A percentile compares a stretch with the other conserved stretches of the same genome.
Conservation (phyloP, 2,888 invertebrate genomes). For the Eristalis intricaria region DNA sequence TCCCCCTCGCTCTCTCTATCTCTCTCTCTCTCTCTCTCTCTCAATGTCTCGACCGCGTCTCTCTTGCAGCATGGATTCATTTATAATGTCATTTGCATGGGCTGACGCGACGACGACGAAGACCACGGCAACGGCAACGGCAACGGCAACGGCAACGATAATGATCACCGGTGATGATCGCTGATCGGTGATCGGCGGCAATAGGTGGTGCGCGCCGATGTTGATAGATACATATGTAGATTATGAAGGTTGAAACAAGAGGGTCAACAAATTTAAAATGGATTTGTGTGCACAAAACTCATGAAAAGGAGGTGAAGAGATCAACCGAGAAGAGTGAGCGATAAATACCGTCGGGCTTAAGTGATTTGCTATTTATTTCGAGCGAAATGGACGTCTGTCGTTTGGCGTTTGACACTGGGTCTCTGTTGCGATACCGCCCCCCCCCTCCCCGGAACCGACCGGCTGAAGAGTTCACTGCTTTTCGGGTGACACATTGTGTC, state of each 20-base stretch:
- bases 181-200: neutral
- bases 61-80: neutral
- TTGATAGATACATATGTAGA: constrained; percentile 39
- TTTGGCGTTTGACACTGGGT: neutral
- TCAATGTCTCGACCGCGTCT: neutral
- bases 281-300: constrained; percentile 57
- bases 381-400: too few relatives aligned
- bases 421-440: too few relatives aligned
- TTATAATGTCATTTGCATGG: constrained; percentile 55
- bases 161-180: neutral
- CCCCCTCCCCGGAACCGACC: too few relatives aligned
- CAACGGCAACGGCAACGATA: constrained; percentile 6
- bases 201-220: constrained; percentile 20
- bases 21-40: neutral
- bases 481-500: neutral
- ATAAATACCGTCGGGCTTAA: constrained; percentile 17
- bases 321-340: constrained; percentile 18
- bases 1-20: neutral
- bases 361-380: constrained; percentile 36
- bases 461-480: neutral
- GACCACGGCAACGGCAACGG: neutral
- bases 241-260: constrained; percentile 48
- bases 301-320: constrained; percentile 51
- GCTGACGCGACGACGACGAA: constrained; percentile 25
- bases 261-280: constrained; percentile 63